Percentiles rank a stretch among this genome's conserved stretches.
Conservation (phyloP, 2,113 vertebrate species). For the Gyps fulvus region DNA sequence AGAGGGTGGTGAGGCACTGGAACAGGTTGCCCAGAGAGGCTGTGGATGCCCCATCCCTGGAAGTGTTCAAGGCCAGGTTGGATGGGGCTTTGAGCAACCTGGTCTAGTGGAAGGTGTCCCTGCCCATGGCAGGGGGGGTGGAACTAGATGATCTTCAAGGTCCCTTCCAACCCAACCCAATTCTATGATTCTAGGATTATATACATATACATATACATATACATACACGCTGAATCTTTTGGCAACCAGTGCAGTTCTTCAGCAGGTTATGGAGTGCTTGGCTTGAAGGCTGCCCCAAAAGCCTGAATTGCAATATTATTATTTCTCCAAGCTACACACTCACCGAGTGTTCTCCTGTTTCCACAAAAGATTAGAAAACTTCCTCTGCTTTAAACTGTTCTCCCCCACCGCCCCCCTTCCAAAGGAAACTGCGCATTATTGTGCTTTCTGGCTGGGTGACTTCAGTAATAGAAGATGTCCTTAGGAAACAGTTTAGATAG, state of each 20-base stretch:
- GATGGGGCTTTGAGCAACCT: neutral
- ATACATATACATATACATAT: no score
- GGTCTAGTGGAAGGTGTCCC: neutral
- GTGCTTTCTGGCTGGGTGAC: conserved; percentile 40
- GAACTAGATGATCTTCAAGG: neutral
- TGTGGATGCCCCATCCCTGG: neutral
- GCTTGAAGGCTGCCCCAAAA: neutral
- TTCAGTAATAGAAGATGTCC: conserved; percentile 42
- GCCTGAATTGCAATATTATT: neutral
- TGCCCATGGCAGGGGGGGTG: neutral
- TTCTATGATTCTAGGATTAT: neutral
- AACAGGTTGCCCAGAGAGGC: neutral
- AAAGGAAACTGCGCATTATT: conserved; percentile 4
- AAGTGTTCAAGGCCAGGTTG: neutral
- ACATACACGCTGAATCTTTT: neutral
- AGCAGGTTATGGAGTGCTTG: neutral
- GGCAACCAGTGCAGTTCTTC: neutral
- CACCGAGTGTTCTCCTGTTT: neutral
- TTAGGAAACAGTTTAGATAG: conserved; percentile 45
- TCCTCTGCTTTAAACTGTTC: neutral
- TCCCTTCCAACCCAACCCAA: neutral
- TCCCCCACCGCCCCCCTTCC: neutral
- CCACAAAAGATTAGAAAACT: neutral
- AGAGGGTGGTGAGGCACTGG: neutral
- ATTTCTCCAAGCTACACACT: conserved; percentile 12